Evolutionary conservation across 2,888 invertebrate genomes (phyloP).

Genomic region (Tribolium freemani): DNA sequence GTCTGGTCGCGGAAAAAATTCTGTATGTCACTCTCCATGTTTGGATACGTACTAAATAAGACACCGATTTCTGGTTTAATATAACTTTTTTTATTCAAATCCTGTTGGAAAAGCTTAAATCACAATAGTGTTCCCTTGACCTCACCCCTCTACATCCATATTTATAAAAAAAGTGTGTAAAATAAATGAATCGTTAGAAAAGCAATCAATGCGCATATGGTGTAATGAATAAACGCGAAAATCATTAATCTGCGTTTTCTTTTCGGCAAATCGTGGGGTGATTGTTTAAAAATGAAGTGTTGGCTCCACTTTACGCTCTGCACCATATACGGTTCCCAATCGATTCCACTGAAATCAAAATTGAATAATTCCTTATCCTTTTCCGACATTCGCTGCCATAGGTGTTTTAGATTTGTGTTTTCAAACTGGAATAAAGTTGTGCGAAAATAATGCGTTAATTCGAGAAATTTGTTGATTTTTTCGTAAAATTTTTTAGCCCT

Average conservation of each 20-base stretch:
- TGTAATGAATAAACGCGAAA: no score
- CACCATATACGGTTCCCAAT: slow-evolving; percentile 81
- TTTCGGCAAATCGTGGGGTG: no score
- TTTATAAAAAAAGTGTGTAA: no score
- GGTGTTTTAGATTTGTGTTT: slow-evolving; percentile 69
- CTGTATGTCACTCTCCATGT: background rate
- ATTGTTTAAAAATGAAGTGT: no score
- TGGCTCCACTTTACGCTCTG: slow-evolving; percentile 70
- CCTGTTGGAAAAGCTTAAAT: no score
- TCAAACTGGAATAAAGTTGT: slow-evolving; percentile 79
- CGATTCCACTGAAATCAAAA: slow-evolving; percentile 79
- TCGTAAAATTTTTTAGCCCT: slow-evolving; percentile 78
- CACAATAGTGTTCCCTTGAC: no score
- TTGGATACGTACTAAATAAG: background rate
- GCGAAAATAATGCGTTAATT: slow-evolving; percentile 81
- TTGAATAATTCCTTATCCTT: slow-evolving; percentile 74
- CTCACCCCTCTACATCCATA: no score
- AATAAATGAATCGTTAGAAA: no score
- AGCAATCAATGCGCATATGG: no score
- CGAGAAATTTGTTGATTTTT: slow-evolving; percentile 84
- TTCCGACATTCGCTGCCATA: slow-evolving; percentile 68
- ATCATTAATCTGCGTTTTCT: no score
- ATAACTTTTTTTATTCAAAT: no score
- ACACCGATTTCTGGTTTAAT: no score
- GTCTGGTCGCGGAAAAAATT: slow-evolving; percentile 16